A percentile compares a stretch with the other conserved stretches of the same genome.
phyloP scores from a whole-genome alignment of 2,797 vertebrate genomes.

The Gymnothorax javanicus region DNA sequence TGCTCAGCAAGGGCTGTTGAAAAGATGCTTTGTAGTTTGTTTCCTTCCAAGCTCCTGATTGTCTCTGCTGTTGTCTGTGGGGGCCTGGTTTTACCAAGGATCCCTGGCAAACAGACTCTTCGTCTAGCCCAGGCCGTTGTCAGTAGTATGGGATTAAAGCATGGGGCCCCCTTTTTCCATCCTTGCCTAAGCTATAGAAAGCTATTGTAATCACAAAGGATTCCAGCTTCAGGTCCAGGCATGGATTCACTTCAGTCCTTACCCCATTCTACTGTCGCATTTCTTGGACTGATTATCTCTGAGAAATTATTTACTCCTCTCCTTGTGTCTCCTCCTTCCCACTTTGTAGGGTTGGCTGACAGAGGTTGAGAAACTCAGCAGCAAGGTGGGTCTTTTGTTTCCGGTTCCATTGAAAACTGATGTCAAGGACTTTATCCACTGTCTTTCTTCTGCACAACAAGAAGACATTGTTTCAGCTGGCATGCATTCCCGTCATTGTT shows the following conservation, averaged over 20 bases:
- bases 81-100: slow-evolving; percentile 38
- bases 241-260: slow-evolving; percentile 38
- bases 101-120: slow-evolving; percentile 47
- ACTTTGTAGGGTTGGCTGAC: slow-evolving; percentile 15
- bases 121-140: slow-evolving; percentile 39
- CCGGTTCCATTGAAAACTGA: slow-evolving; percentile 25
- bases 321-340: slow-evolving; percentile 7
- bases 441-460: neutral
- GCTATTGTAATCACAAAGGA: slow-evolving; percentile 43
- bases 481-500: neutral
- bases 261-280: slow-evolving; percentile 45
- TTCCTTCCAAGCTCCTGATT: slow-evolving; percentile 45
- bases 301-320: slow-evolving; percentile 22
- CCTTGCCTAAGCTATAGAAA: slow-evolving; percentile 40
- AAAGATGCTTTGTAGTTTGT: slow-evolving; percentile 51
- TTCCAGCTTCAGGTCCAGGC: slow-evolving; percentile 43
- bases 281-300: slow-evolving; percentile 43
- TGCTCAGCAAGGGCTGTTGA: slow-evolving; percentile 54
- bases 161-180: slow-evolving; percentile 32
- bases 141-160: slow-evolving; percentile 48
- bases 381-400: slow-evolving; percentile 29
- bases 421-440: slow-evolving; percentile 23
- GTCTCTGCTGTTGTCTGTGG: slow-evolving; percentile 48
- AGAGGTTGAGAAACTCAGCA: slow-evolving; percentile 21
- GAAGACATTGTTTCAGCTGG: slow-evolving; percentile 19